These are phyloP conservation scores for Lysiphlebus fabarum DNA, from an alignment of 1,140 invertebrate species.

Conservation along the genomic window DNA sequence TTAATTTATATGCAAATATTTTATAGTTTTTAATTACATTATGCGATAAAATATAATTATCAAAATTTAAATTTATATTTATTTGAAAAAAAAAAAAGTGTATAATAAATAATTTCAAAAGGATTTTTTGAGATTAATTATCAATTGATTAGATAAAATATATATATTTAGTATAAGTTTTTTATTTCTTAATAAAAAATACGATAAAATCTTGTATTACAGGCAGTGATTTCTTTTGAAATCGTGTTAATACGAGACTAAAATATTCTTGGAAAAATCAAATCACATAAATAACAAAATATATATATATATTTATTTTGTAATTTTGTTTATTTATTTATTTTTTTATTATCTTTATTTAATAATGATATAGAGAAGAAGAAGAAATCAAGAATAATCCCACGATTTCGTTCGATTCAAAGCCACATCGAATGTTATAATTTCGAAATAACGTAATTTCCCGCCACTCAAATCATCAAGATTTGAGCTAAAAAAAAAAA, in stretches of 20 bases:
- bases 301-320: slow-evolving; percentile 3
- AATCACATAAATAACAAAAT: neutral
- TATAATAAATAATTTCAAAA: no score
- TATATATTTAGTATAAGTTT: neutral
- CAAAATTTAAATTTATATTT: no score
- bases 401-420: slow-evolving; percentile 19
- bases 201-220: slow-evolving; percentile 12
- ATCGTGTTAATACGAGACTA: slow-evolving; percentile 3
- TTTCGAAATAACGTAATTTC: slow-evolving; percentile 52
- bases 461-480: slow-evolving; percentile 11
- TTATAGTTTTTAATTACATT: no score
- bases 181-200: neutral
- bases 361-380: neutral
- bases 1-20: no score
- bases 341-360: neutral
- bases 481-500: neutral
- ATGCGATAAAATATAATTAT: no score
- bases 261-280: slow-evolving; percentile 9
- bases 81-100: no score
- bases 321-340: slow-evolving; percentile 5
- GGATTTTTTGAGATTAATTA: no score
- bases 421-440: slow-evolving; percentile 49
- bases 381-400: slow-evolving; percentile 14
- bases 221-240: slow-evolving; percentile 8
- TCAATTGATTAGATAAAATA: slow-evolving; percentile 12